phyloP scores from a whole-genome alignment of 2,113 vertebrate genomes.

The Nyctibius bracteatus region DNA sequence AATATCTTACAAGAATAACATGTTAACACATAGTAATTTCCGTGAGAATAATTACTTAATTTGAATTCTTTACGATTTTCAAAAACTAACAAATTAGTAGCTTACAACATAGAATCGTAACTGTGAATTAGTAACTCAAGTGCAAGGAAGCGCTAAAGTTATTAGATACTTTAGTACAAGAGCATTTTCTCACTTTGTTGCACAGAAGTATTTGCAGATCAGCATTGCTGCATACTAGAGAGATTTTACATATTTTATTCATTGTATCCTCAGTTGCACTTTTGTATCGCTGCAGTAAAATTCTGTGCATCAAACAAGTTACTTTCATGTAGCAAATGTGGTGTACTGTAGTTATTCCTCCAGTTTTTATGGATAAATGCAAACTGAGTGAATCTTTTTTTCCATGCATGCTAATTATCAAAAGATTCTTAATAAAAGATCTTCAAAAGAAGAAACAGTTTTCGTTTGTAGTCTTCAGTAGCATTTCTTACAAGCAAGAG shows the following conservation, averaged over 20 bases:
- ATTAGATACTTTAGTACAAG: not conserved
- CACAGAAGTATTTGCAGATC: constrained; percentile 81
- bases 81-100: constrained; percentile 14
- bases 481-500: not conserved
- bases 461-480: not conserved
- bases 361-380: constrained; percentile 67
- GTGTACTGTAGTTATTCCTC: constrained; percentile 61
- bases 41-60: constrained; percentile 5
- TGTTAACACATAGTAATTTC: not conserved
- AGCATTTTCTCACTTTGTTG: constrained; percentile 68
- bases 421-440: not conserved
- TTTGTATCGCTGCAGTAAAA: constrained; percentile 72
- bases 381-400: constrained; percentile 81
- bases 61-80: constrained; percentile 6
- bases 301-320: constrained; percentile 79
- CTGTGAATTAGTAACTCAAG: not conserved
- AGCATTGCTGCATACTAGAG: constrained; percentile 75
- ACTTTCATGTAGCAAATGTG: constrained; percentile 64
- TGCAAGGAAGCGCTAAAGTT: constrained; percentile 12
- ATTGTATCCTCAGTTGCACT: constrained; percentile 65
- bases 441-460: not conserved
- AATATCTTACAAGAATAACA: constrained; percentile 5
- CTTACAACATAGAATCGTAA: not conserved
- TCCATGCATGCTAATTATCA: constrained; percentile 44
- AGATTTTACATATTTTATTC: constrained; percentile 42